Evolutionary conservation across 2,888 invertebrate species (phyloP).

Genomic region (Geophilus truncorum): DNA sequence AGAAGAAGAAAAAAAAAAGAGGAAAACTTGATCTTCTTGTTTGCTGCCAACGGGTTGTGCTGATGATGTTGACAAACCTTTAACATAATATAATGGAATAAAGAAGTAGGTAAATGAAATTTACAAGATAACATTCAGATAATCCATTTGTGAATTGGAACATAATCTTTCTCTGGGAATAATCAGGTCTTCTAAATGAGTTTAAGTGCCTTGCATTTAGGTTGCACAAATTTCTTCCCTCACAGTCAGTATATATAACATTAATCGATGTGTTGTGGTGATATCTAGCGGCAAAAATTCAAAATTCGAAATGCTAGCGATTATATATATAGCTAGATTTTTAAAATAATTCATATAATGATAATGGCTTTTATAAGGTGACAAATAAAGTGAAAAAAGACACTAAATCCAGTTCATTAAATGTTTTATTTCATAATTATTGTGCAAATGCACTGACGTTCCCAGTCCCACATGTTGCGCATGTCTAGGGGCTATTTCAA

Average conservation of each 20-base stretch:
- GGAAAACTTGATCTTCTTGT: not conserved
- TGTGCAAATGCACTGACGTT: not conserved
- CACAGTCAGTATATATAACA: not conserved
- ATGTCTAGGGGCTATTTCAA: not conserved
- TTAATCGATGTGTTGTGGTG: too few species aligned
- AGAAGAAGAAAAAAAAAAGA: not conserved
- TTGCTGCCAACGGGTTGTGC: too few species aligned
- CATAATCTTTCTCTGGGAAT: not conserved
- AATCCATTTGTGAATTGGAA: not conserved
- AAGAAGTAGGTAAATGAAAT: not conserved
- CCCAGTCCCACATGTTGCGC: not conserved
- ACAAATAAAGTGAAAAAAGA: too few species aligned
- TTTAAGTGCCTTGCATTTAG: not conserved
- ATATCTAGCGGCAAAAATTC: too few species aligned
- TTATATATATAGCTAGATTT: too few species aligned
- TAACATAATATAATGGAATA: not conserved
- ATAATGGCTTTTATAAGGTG: too few species aligned
- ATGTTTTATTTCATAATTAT: not conserved
- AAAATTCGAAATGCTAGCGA: too few species aligned
- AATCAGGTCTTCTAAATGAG: not conserved
- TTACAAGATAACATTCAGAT: not conserved
- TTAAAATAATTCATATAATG: too few species aligned
- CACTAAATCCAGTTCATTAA: not conserved
- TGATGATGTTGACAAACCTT: not conserved
- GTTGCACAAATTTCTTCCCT: not conserved